Evolutionary conservation across 2,113 vertebrate genomes (phyloP), one percentile per base, ranked within the genome.

Genomic region (Chloropsis cyanopogon): DNA sequence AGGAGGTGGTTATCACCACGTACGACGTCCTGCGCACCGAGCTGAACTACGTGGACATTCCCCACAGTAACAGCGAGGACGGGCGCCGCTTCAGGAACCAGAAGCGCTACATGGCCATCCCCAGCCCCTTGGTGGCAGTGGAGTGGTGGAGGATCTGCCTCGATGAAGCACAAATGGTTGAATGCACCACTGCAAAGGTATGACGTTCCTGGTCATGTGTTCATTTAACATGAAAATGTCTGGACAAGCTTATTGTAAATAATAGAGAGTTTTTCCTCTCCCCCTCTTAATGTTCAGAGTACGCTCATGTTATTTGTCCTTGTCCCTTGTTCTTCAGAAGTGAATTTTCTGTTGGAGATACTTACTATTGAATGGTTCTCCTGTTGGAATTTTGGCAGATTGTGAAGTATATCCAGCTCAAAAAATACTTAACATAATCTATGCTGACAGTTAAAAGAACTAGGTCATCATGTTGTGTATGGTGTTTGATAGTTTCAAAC

Each of bases 101-200:
- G 98, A 99, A 99, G 95, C 98, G 99, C 18, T 99, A 99, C 92
- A 99, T 99, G 99, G 99, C 99, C n/a, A 97, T 99, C 41, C 99
- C 99, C 29, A 99, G 99, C 90, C 99, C 99, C 3, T 96, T 99
- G 54, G 99, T 99, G 33, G 99, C 99, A 3, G 99, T 99, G 94
- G 99, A 99, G 94, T 99, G 99, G 99, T 99, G 99, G 99, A 98
- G 99, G 79, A 98, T 99, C 96, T 99, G 99, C 96, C 98, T 99
- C 52, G 99, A 99, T 76, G 99, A 99, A 97, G 99, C 99, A 33
- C 99, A 99, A 95, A 99, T 99, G 99, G 99, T 99, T 44, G 99
- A 99, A 77, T 99, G 99, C 90, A 99, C 99, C 60, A 98, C 99
- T 50, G 99, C 99, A 7, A 99, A 99, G 98, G 99, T 99, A 89